A percentile compares a stretch with the other conserved stretches of the same genome.
Conservation (phyloP, 1,140 invertebrate genomes). For the Hylaeus volcanicus region DNA sequence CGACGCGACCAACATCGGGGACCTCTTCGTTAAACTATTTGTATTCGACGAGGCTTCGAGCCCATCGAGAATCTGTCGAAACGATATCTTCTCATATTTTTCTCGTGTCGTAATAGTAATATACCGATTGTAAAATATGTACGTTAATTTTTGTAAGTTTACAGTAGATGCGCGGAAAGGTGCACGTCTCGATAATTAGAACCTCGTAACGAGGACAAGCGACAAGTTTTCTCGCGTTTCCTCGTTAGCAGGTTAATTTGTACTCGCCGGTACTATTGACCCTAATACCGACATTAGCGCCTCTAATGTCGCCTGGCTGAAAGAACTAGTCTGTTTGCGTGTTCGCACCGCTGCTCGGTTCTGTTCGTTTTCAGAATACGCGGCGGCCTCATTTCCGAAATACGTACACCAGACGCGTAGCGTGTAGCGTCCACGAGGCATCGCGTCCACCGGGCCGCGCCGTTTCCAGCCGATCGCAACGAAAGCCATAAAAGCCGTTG, state of each 20-base stretch:
- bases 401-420: constrained; percentile 26
- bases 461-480: constrained; percentile 67
- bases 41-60: too few relatives aligned
- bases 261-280: constrained; percentile 17
- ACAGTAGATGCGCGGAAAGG: too few relatives aligned
- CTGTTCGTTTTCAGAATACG: constrained; percentile 8
- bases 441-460: background rate
- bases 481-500: constrained; percentile 78
- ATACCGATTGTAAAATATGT: too few relatives aligned
- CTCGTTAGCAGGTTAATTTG: constrained; percentile 25
- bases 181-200: too few relatives aligned
- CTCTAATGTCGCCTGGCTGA: constrained; percentile 7
- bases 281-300: constrained; percentile 26
- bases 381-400: constrained; percentile 36
- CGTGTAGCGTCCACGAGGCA: constrained; percentile 2
- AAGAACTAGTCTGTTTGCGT: background rate
- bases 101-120: too few relatives aligned
- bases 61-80: too few relatives aligned
- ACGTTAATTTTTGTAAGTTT: too few relatives aligned
- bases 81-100: too few relatives aligned
- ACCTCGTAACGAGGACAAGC: too few relatives aligned
- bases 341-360: background rate
- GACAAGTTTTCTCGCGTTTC: too few relatives aligned
- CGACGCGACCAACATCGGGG: too few relatives aligned
- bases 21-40: too few relatives aligned